Percentiles rank a stretch among this genome's conserved stretches.
Evolutionary conservation across 2,888 invertebrate species (phyloP).

Genomic region (Heliconius sara): DNA sequence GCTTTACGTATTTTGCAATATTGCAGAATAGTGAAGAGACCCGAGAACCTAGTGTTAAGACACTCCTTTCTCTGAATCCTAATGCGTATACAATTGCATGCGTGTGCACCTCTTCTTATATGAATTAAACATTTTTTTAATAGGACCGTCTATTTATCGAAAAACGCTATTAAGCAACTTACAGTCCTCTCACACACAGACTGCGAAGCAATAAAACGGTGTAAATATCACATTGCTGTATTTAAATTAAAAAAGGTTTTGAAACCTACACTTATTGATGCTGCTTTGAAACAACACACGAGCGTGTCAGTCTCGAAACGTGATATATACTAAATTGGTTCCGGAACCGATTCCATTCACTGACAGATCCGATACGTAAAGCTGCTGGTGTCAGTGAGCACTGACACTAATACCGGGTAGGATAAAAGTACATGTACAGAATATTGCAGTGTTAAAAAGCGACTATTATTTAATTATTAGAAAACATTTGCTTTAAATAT

Average conservation of each 20-base stretch:
- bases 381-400: slow-evolving; percentile 8
- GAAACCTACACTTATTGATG: neutral
- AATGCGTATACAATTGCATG: too few relatives aligned
- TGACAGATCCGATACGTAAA: slow-evolving; percentile 2
- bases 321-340: slow-evolving; percentile 24
- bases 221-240: neutral
- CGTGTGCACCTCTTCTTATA: too few relatives aligned
- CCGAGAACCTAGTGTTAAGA: too few relatives aligned
- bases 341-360: slow-evolving; percentile 4
- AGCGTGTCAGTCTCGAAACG: slow-evolving; percentile 7
- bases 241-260: neutral
- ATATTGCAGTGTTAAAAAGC: neutral
- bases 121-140: too few relatives aligned
- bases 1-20: too few relatives aligned
- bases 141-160: too few relatives aligned
- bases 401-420: neutral
- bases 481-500: neutral
- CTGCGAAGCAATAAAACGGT: too few relatives aligned
- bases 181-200: too few relatives aligned
- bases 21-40: too few relatives aligned
- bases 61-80: too few relatives aligned
- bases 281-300: slow-evolving; percentile 11
- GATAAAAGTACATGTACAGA: neutral
- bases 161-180: too few relatives aligned
- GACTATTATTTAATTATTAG: neutral